phyloP scores from a whole-genome alignment of 2,797 vertebrate genomes.

The Chloroceryle inda region DNA sequence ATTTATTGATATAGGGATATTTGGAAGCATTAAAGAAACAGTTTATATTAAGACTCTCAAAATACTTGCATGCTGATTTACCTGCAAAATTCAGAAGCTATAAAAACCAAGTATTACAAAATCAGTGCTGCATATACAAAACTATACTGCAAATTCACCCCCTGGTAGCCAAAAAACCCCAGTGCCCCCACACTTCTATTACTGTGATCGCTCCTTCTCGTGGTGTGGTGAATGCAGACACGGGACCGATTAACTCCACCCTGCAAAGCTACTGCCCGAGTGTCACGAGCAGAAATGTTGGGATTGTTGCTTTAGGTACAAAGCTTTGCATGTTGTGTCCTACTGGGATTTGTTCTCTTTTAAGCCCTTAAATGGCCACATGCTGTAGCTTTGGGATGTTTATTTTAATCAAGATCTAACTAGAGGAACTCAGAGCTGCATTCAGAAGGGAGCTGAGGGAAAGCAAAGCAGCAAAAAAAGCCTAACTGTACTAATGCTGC shows the following conservation, averaged over 20 bases:
- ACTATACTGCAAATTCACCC: not conserved
- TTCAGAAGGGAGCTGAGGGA: not conserved
- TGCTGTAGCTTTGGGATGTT: not conserved
- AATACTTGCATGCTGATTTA: not conserved
- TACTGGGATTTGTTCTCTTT: not conserved
- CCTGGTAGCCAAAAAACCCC: not conserved
- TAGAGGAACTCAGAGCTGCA: not conserved
- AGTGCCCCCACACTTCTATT: not conserved
- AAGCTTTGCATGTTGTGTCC: not conserved
- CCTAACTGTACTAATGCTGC: not conserved
- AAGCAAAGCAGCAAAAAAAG: not conserved
- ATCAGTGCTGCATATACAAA: not conserved
- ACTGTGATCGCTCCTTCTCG: not conserved
- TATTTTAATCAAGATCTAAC: not conserved
- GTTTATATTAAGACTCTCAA: not conserved
- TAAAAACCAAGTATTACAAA: not conserved
- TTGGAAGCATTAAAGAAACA: not conserved
- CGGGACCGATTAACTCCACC: not conserved
- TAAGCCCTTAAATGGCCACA: not conserved
- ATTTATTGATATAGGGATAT: not conserved
- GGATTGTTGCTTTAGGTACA: not conserved
- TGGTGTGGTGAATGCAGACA: fast-evolving
- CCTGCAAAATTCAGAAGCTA: not conserved
- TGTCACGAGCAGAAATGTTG: fast-evolving
- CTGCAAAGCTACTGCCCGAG: not conserved